Conservation (phyloP, 2,888 invertebrate species). For the Melieria omissa region DNA sequence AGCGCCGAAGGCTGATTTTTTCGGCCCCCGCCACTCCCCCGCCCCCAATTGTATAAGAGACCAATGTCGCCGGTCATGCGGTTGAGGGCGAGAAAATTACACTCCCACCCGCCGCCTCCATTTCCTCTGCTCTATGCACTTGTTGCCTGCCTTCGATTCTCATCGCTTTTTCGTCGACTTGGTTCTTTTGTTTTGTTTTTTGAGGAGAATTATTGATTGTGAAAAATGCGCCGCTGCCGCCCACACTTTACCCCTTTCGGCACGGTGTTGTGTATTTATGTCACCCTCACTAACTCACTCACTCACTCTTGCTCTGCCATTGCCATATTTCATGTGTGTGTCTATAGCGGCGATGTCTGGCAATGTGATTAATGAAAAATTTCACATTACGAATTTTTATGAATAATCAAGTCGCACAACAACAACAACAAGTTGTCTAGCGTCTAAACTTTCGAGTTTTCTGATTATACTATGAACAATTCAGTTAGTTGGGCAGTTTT, state of each 20-base stretch:
- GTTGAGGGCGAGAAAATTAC: no score
- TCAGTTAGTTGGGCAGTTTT: no score
- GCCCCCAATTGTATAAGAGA: no score
- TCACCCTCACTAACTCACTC: constrained; percentile 10
- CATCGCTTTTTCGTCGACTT: neutral
- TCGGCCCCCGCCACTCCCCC: neutral
- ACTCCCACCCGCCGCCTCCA: no score
- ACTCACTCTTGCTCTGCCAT: neutral
- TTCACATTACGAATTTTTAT: neutral
- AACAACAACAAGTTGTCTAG: no score
- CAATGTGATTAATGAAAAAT: neutral
- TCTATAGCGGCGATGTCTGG: neutral
- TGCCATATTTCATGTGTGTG: neutral
- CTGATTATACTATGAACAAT: no score
- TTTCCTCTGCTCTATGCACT: neutral
- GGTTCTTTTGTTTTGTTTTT: neutral
- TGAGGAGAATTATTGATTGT: neutral
- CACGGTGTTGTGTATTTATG: no score
- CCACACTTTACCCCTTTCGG: neutral
- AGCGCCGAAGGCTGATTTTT: constrained; percentile 30
- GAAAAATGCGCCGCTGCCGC: neutral
- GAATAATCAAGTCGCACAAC: no score
- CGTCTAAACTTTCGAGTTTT: no score
- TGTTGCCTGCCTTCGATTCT: neutral
- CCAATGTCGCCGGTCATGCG: no score